phyloP scores from a whole-genome alignment of 1,140 invertebrate genomes.

The Vanessa atalanta region DNA sequence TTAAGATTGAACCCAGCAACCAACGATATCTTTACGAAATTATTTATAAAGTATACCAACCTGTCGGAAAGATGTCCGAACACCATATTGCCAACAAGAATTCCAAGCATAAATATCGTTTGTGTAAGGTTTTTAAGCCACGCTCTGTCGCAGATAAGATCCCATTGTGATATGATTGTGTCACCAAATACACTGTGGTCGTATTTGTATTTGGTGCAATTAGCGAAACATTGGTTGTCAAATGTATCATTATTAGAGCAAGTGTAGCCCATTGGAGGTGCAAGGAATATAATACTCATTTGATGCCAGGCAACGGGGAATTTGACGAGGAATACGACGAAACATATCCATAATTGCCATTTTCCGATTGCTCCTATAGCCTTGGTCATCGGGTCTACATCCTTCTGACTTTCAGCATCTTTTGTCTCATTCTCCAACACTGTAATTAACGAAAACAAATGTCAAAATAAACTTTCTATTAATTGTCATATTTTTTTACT shows the following conservation, averaged over 20 bases:
- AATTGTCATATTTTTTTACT: not conserved
- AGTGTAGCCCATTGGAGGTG: slow-evolving; percentile 81
- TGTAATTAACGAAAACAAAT: slow-evolving; percentile 50
- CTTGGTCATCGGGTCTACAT: slow-evolving; percentile 65
- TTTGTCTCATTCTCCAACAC: slow-evolving; percentile 69
- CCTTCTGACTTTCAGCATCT: slow-evolving; percentile 52
- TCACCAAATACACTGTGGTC: slow-evolving; percentile 84
- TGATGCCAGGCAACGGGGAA: slow-evolving; percentile 89
- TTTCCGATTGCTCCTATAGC: slow-evolving; percentile 85
- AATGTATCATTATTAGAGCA: slow-evolving; percentile 62
- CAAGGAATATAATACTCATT: slow-evolving; percentile 84
- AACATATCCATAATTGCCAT: slow-evolving; percentile 86
- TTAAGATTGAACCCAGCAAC: slow-evolving; percentile 26
- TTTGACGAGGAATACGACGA: slow-evolving; percentile 85
- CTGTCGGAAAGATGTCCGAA: slow-evolving; percentile 89
- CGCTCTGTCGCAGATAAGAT: slow-evolving; percentile 84
- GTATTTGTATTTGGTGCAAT: slow-evolving; percentile 82
- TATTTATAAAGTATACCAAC: slow-evolving; percentile 72
- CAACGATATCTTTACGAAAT: slow-evolving; percentile 14
- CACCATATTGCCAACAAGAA: slow-evolving; percentile 85
- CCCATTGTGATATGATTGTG: slow-evolving; percentile 88
- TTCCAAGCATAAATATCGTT: slow-evolving; percentile 88
- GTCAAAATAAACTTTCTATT: not conserved
- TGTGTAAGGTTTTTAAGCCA: slow-evolving; percentile 87
- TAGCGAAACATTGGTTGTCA: slow-evolving; percentile 62